Evolutionary conservation across 2,888 invertebrate genomes (phyloP).

Genomic region (Himalopsyche tibetana): DNA sequence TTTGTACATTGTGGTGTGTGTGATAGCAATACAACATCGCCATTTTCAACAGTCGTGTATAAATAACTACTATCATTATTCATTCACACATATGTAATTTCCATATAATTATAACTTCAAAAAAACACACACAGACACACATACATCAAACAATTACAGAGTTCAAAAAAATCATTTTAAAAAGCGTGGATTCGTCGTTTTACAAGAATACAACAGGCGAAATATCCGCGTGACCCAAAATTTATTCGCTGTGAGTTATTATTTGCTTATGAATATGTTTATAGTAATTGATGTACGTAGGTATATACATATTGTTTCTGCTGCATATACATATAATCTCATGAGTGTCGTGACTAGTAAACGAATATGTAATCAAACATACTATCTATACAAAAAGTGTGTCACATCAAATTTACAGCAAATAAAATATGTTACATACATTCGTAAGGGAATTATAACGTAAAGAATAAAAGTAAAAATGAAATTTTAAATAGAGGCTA

Average conservation of each 20-base stretch:
- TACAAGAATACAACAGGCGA: not conserved
- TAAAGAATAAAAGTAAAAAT: too few species aligned
- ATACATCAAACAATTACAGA: not conserved
- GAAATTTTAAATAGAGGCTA: too few species aligned
- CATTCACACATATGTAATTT: conserved; percentile 27
- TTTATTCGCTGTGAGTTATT: not conserved
- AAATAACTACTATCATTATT: conserved; percentile 13
- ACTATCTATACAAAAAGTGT: too few species aligned
- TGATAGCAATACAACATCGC: not conserved
- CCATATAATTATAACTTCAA: conserved; percentile 9
- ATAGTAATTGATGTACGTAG: too few species aligned
- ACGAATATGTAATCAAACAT: too few species aligned
- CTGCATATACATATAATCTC: too few species aligned
- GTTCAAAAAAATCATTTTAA: not conserved
- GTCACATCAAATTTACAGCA: too few species aligned
- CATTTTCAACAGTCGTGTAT: not conserved
- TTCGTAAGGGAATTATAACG: too few species aligned
- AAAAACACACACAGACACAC: not conserved
- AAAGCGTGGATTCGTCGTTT: not conserved
- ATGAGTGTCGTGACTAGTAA: too few species aligned
- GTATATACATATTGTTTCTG: too few species aligned
- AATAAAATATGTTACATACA: too few species aligned
- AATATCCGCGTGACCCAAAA: not conserved
- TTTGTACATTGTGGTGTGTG: not conserved
- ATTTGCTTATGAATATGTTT: too few species aligned